phyloP scores from a whole-genome alignment of 1,140 invertebrate genomes.

The Paraescarpia echinospica region DNA sequence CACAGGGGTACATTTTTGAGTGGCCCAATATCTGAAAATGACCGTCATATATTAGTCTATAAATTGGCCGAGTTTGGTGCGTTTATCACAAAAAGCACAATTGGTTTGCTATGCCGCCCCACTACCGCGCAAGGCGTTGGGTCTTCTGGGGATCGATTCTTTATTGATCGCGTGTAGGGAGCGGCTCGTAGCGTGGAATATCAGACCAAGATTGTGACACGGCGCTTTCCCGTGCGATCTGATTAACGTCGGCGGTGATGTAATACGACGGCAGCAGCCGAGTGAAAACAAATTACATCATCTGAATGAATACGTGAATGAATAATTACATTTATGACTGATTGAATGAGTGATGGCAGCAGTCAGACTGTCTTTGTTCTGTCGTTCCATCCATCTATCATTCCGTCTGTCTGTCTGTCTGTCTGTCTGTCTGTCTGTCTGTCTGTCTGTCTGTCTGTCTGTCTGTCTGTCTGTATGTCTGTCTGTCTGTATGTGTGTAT shows the following conservation, averaged over 20 bases:
- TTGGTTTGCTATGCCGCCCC: too few relatives aligned
- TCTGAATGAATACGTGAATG: slow-evolving; percentile 12
- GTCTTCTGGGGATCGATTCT: neutral
- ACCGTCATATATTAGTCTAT: too few relatives aligned
- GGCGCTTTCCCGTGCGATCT: slow-evolving; percentile 12
- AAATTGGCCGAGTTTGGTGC: too few relatives aligned
- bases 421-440: too few relatives aligned
- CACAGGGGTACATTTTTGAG: too few relatives aligned
- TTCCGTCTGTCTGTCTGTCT: too few relatives aligned
- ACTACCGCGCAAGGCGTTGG: neutral
- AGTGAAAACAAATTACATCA: slow-evolving; percentile 9
- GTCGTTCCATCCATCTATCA: too few relatives aligned
- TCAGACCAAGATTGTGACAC: neutral
- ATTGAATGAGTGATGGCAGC: neutral
- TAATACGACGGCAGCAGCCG: neutral
- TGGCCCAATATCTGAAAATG: too few relatives aligned
- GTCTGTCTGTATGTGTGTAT: neutral
- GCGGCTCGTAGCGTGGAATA: neutral
- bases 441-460: too few relatives aligned
- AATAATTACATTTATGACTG: neutral
- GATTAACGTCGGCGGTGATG: neutral
- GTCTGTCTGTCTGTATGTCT: too few relatives aligned
- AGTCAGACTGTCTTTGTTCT: neutral
- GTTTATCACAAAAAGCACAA: too few relatives aligned
- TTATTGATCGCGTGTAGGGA: neutral